These are phyloP conservation scores for Oryctolagus cuniculus DNA, from an alignment of 2,113 vertebrate genomes.

Conservation along the genomic window mOryCun1.1 NC_091441.1:118641501-118642000, in stretches of 20 bases:
- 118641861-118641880: not conserved
- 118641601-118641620: not conserved
- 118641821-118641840: not conserved
- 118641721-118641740: not conserved
- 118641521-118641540: not conserved
- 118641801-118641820: not conserved
- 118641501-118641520: not conserved
- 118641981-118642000: no score
- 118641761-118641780: not conserved
- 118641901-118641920: not conserved
- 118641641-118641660: not conserved
- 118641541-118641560: not conserved
- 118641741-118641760: not conserved
- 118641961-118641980: not conserved
- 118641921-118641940: not conserved
- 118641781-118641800: not conserved
- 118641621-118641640: not conserved
- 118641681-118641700: not conserved
- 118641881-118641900: not conserved
- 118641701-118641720: not conserved
- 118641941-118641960: not conserved
- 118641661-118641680: not conserved
- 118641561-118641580: not conserved
- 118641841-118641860: not conserved
- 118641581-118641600: not conserved